Base-by-base conservation (phyloP, 2,113 vertebrate species). In the Rhinogobius similis region DNA sequence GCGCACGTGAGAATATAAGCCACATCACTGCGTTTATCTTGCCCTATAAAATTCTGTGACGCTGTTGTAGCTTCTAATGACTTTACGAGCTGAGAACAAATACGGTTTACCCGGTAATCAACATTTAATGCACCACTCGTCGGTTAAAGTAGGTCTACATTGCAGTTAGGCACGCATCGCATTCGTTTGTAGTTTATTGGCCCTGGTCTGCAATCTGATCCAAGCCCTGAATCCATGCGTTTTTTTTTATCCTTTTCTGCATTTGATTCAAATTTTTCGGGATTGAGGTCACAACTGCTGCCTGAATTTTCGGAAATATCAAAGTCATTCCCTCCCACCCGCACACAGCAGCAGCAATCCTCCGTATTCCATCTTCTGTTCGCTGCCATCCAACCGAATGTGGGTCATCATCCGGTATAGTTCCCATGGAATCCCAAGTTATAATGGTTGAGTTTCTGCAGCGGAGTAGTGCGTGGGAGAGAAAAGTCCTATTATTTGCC, bases 201-300 rank as follows among this genome's bases (percentile, higher is more conserved):
- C 65, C 23, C 43, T 59, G 20, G 29, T 67, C 68, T 64, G 53
- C 23, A 63, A 66, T 56, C 2, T 41, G 16, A 23, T 50, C 75
- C 77, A 68, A 72, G 50, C 65, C 27, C 50, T 2, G 13, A 78
- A 64, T 73, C 66, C 64, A 50, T 74, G 62, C 11, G 23, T n/a
- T n/a, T n/a, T 1, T 70, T 71, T 80, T 72, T 74, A 66, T 20
- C 55, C 11, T 61, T 63, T 32, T 38, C 62, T 65, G 70, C 64
- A 44, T 41, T 39, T 62, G 41, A 77, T 83, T 79, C 67, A 38
- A 5, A 7, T 50, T 69, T 77, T 78, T 80, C 56, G 69, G 84
- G 76, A 86, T 82, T 87, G 78, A 88, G 79, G 83, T 88, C 78
- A 83, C 76, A 78, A 81, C 67, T 77, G 72, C 67, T 77, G 73